Percentiles rank a stretch among this genome's conserved stretches.
phyloP scores from a whole-genome alignment of 53 echinoderm and acorn worm species.

The Echinometra lucunter region DNA sequence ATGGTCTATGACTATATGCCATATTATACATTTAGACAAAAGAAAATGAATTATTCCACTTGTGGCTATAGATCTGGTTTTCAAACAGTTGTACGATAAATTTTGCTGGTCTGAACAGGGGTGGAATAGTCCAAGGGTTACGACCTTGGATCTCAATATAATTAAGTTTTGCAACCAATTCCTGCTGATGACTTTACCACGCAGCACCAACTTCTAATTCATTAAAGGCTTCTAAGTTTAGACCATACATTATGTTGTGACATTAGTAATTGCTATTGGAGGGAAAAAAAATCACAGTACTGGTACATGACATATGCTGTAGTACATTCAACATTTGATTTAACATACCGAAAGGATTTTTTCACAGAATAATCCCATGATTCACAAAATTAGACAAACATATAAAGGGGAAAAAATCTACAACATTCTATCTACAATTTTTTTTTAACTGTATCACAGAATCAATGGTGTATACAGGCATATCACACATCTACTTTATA shows the following conservation, averaged over 20 bases:
- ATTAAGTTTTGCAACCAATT: conserved; percentile 32
- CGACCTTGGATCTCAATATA: background rate
- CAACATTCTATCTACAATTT: no score
- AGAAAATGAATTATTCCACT: no score
- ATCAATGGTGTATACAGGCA: no score
- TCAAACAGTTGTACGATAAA: no score
- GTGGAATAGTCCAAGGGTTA: background rate
- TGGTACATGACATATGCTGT: background rate
- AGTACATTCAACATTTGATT: background rate
- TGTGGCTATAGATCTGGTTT: no score
- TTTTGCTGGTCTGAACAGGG: background rate
- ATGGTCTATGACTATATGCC: no score
- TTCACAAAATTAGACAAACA: no score
- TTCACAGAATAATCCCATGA: no score
- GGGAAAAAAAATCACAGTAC: background rate
- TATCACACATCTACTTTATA: no score
- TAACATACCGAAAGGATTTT: background rate
- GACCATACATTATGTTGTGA: background rate
- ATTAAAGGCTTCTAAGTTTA: conserved; percentile 11
- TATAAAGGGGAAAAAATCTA: no score
- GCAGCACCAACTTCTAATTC: conserved; percentile 4
- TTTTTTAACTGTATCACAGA: no score
- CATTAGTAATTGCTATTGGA: background rate
- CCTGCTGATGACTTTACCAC: conserved; percentile 24
- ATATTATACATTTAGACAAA: no score